Conservation (phyloP, 1,140 invertebrate species). For the Solenopsis invicta region DNA sequence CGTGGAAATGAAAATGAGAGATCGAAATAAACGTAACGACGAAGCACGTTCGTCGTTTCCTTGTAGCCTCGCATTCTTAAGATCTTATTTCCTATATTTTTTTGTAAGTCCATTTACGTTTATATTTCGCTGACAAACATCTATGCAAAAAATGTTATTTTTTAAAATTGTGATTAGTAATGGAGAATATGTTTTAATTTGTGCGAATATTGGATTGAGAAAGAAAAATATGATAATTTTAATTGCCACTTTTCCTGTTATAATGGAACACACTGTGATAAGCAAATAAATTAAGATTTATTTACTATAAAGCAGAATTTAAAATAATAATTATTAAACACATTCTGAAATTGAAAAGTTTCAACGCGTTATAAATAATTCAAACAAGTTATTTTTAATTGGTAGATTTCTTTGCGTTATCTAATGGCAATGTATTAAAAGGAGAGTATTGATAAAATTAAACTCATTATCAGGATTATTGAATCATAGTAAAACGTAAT, state of each 20-base stretch:
- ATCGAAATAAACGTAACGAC: slow-evolving; percentile 41
- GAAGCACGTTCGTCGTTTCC: neutral
- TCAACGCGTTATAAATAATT: neutral
- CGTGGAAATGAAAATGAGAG: slow-evolving; percentile 49
- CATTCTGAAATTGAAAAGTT: neutral
- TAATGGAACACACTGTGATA: neutral
- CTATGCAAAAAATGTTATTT: neutral
- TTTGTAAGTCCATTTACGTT: neutral
- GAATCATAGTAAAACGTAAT: neutral
- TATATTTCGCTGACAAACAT: neutral
- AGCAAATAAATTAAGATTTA: neutral
- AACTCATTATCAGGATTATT: neutral
- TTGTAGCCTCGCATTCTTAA: neutral
- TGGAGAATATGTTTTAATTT: neutral
- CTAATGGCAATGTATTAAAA: neutral
- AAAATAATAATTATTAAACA: neutral
- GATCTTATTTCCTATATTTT: neutral
- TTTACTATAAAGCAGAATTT: neutral
- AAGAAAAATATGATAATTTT: neutral
- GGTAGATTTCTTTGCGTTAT: neutral
- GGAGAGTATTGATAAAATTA: neutral
- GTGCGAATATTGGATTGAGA: neutral
- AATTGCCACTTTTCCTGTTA: neutral
- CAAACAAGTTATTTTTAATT: slow-evolving; percentile 2
- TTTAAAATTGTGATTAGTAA: neutral